These are phyloP conservation scores for Ascidia mentula DNA, from an alignment of 23 tunicate genomes.

Conservation along the genomic window DNA sequence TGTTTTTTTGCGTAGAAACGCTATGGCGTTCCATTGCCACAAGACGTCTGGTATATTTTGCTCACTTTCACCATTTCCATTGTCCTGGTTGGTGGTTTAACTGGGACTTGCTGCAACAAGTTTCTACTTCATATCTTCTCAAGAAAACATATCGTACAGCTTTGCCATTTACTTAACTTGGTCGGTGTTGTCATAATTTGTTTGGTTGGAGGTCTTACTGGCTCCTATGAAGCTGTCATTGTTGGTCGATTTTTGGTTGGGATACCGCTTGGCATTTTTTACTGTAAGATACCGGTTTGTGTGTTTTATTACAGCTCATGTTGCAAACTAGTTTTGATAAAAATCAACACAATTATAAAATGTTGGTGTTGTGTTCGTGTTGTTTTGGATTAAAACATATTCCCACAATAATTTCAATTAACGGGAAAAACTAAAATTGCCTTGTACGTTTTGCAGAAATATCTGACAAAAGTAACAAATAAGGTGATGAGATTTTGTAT, in stretches of 20 bases:
- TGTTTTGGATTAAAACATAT: no score
- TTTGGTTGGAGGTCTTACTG: slow-evolving; percentile 2
- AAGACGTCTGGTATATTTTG: not conserved
- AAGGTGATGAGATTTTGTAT: no score
- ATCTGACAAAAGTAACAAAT: no score
- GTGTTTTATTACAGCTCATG: no score
- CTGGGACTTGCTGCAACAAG: not conserved
- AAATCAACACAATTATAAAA: no score
- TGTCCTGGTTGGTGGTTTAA: slow-evolving; percentile 1
- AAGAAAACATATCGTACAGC: slow-evolving; percentile 3
- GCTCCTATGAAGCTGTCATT: slow-evolving; percentile 14
- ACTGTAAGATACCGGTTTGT: no score
- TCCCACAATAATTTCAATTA: no score
- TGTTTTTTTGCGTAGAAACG: not conserved
- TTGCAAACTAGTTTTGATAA: no score
- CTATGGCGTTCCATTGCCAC: not conserved
- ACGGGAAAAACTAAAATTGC: no score
- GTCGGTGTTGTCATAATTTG: not conserved
- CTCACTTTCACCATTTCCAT: slow-evolving; percentile 18
- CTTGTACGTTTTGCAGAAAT: no score
- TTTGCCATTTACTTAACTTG: not conserved
- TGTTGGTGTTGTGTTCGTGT: no score
- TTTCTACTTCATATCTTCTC: not conserved
- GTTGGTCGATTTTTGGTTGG: slow-evolving; percentile 14
- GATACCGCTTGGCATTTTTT: not conserved